phyloP scores from a whole-genome alignment of 2,113 vertebrate genomes.

The mouse (Mus musculus) region DNA sequence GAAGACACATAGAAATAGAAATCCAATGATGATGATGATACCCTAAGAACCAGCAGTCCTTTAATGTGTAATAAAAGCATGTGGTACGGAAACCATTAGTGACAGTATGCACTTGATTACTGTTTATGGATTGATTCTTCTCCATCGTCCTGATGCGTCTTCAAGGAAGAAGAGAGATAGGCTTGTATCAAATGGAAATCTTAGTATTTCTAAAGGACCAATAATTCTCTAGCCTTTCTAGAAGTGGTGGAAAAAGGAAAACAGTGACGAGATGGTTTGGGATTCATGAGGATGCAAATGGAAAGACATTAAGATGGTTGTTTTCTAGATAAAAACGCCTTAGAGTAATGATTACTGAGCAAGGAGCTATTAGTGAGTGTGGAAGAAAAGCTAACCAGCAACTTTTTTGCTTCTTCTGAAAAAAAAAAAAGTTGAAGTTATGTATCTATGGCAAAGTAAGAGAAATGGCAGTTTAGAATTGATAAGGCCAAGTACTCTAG shows the following conservation, averaged over 20 bases:
- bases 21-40: background rate
- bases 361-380: background rate
- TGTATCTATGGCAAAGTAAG: background rate
- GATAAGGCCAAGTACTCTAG: background rate
- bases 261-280: background rate
- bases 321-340: background rate
- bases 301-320: background rate
- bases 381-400: background rate
- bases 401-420: background rate
- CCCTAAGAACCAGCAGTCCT: conserved; percentile 33
- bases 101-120: background rate
- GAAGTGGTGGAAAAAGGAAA: background rate
- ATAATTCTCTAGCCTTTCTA: conserved; percentile 23
- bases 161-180: conserved; percentile 35
- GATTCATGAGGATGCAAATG: background rate
- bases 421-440: background rate
- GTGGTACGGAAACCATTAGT: conserved; percentile 23
- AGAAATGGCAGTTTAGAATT: conserved; percentile 7
- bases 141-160: background rate
- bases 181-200: conserved; percentile 31
- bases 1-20: conserved; percentile 34
- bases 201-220: background rate
- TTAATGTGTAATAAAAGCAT: conserved; percentile 35
- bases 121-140: conserved; percentile 17
- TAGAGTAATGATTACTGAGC: background rate